Percentiles rank a stretch among this genome's conserved stretches.
phyloP scores from a whole-genome alignment of 2,797 vertebrate species.

The Morelia viridis region DNA sequence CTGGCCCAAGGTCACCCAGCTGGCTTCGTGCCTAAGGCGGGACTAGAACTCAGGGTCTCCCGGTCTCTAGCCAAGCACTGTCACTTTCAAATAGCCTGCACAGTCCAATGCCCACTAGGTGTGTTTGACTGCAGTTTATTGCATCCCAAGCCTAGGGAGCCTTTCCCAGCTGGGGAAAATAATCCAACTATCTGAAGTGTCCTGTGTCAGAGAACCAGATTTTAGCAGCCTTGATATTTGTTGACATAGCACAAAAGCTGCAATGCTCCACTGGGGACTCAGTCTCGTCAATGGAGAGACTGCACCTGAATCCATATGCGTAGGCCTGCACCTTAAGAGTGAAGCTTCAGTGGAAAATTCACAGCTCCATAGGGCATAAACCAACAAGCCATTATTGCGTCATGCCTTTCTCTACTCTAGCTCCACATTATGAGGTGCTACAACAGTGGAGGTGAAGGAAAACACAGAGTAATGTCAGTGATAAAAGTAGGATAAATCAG shows the following conservation, averaged over 20 bases:
- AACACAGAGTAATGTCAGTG: not conserved
- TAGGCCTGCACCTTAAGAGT: not conserved
- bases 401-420: not conserved
- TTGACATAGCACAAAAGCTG: not conserved
- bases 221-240: not conserved
- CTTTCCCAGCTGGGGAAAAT: not conserved
- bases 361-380: not conserved
- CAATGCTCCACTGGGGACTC: not conserved
- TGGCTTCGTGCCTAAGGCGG: not conserved
- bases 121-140: not conserved
- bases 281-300: not conserved
- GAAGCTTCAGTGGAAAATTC: not conserved
- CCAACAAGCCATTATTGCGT: not conserved
- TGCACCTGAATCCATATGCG: not conserved
- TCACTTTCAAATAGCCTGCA: not conserved
- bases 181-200: not conserved
- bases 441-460: not conserved
- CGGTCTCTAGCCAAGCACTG: not conserved
- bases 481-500: not conserved
- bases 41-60: not conserved
- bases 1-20: not conserved
- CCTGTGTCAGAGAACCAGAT: not conserved
- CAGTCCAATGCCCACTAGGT: not conserved
- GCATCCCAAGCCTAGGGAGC: not conserved
- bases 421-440: not conserved